Base-by-base conservation (phyloP, 2,888 invertebrate genomes). In the Ariolimax columbianus region DNA sequence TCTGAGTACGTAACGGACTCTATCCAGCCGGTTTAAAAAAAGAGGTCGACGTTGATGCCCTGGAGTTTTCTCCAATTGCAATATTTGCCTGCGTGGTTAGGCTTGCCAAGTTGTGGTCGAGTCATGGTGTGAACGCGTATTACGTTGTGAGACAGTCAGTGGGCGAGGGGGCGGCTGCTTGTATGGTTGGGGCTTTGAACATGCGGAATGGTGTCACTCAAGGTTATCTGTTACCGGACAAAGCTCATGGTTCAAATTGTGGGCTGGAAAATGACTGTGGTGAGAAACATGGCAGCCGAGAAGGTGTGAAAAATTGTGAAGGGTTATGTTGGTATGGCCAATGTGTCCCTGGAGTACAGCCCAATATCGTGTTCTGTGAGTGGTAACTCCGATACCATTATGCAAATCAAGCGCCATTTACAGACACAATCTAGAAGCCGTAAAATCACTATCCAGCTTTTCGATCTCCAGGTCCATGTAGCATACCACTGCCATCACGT, bases 161-260 rank as follows among this genome's bases (percentile, higher is more conserved):
- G 3, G 91, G 91, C 9, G 91, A 91, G 63, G 91, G 91, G 17
- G 90, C 91, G 7, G 91, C 90, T 26, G 90, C 91, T 0, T 88
- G 88, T 75, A 83, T 87, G 75, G 81, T 89, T 17, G 88, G 89
- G 14, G 78, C 86, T n/a, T 75, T 89, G 36, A 80, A 87, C 72
- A 79, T 91, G 51, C 80, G 87, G 38, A 86, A 89, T 33, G 91
- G 91, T 3, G 90, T n/a, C n/a, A n/a, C n/a, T 91, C 14, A 88
- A 81, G 33, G 87, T 91, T 33, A 91, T 91, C 14, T 91, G 88
- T 79, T 87, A 87, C 79, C 78, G 91, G 33, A 89, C 91, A 26
- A 77, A 81, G 51, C 63, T 88, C 30, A 86, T 91, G 72, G 81
- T 88, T 1, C 82, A 87, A 47, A 88, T 83, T 2, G 86, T 85